phyloP scores from a whole-genome alignment of 2,113 vertebrate genomes.

The Tragelaphus buxtoni region DNA sequence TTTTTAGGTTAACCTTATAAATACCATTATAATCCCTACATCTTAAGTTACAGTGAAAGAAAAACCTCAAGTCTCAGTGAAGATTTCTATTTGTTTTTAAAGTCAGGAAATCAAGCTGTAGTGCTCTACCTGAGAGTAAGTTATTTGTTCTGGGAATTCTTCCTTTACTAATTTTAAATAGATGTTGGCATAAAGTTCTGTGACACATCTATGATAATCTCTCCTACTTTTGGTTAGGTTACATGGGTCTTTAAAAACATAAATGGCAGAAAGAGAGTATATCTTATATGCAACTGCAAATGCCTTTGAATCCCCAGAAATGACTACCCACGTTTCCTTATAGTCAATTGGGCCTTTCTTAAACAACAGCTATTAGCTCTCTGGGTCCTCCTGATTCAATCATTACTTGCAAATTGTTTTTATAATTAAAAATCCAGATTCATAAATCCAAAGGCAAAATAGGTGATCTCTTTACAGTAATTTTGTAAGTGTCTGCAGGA shows the following conservation, averaged over 20 bases:
- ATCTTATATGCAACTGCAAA: neutral
- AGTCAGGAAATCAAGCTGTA: neutral
- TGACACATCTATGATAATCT: conserved; percentile 23
- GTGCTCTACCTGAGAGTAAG: neutral
- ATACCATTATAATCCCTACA: neutral
- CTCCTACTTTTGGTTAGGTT: neutral
- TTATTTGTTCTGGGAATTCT: conserved; percentile 51
- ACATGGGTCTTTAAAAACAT: conserved; percentile 37
- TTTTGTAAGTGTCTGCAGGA: neutral
- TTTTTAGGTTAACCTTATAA: neutral
- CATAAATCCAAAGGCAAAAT: neutral
- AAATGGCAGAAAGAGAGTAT: neutral
- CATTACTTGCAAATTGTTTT: conserved; percentile 4
- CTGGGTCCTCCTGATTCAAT: neutral
- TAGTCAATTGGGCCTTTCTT: neutral
- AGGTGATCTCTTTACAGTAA: neutral
- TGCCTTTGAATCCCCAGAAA: neutral
- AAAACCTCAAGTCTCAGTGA: neutral
- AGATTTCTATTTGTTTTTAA: conserved; percentile 18
- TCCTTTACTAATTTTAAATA: neutral
- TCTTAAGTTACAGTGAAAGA: neutral
- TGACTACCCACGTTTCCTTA: neutral
- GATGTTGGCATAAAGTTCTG: conserved; percentile 7
- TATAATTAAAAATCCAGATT: conserved; percentile 7
- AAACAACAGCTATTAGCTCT: neutral